Evolutionary conservation across 1,140 invertebrate species (phyloP).

Genomic region (Drosophila equinoxialis): DNA sequence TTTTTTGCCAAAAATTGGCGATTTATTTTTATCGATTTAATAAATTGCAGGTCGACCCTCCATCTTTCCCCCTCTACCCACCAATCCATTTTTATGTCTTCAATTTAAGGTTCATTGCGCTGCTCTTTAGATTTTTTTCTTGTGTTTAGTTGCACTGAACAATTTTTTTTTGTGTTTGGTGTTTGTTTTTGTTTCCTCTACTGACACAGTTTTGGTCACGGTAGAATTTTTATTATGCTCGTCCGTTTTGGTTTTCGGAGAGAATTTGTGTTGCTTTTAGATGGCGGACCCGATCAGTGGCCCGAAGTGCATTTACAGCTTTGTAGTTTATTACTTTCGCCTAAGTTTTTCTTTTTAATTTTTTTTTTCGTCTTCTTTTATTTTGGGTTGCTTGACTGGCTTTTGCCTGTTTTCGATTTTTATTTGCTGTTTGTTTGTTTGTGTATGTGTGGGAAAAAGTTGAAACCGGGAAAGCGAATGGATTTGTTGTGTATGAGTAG

Average conservation of each 20-base stretch:
- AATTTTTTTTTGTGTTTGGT: neutral
- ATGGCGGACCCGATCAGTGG: slow-evolving; percentile 16
- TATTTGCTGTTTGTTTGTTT: slow-evolving; percentile 24
- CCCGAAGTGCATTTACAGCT: slow-evolving; percentile 63
- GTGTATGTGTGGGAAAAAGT: slow-evolving; percentile 30
- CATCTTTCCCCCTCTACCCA: neutral
- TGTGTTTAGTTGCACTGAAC: slow-evolving; percentile 36
- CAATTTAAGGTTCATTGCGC: slow-evolving; percentile 60
- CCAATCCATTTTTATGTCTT: slow-evolving; percentile 47
- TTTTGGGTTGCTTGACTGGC: slow-evolving; percentile 24
- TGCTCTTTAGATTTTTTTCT: slow-evolving; percentile 2
- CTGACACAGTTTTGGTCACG: slow-evolving; percentile 71
- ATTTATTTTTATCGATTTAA: slow-evolving; percentile 71
- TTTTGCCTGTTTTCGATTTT: slow-evolving; percentile 53
- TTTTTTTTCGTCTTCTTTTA: slow-evolving; percentile 46
- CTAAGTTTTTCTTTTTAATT: slow-evolving; percentile 50
- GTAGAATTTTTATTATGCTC: slow-evolving; percentile 57
- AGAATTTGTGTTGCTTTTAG: slow-evolving; percentile 48
- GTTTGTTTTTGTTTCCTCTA: slow-evolving; percentile 32
- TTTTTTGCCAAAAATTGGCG: slow-evolving; percentile 26
- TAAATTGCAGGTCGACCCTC: slow-evolving; percentile 55
- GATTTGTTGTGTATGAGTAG: slow-evolving; percentile 22
- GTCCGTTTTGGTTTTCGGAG: slow-evolving; percentile 50
- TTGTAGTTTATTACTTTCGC: slow-evolving; percentile 70
- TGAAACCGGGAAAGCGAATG: slow-evolving; percentile 39